Percentiles rank a stretch among this genome's conserved stretches.
Evolutionary conservation across 2,888 invertebrate genomes (phyloP).

Genomic region (Autographa pulchrina): DNA sequence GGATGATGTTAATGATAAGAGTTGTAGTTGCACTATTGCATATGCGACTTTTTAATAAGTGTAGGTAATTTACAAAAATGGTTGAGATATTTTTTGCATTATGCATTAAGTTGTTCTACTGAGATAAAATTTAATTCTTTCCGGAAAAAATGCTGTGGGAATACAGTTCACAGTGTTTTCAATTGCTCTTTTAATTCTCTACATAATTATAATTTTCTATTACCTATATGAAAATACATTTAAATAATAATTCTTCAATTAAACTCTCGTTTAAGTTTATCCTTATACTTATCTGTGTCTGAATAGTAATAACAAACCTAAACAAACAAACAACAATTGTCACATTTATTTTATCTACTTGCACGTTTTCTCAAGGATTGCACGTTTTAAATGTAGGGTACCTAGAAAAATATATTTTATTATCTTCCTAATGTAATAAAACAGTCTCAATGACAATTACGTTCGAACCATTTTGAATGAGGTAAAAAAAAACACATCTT

Average conservation of each 20-base stretch:
- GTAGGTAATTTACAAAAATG: too few species aligned
- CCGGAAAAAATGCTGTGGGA: not conserved
- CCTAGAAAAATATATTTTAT: constrained; percentile 38
- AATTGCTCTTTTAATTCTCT: too few species aligned
- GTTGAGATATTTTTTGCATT: not conserved
- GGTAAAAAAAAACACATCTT: not conserved
- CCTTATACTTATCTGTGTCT: too few species aligned
- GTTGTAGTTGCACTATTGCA: not conserved
- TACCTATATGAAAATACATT: too few species aligned
- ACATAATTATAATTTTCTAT: too few species aligned
- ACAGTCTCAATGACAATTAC: constrained; percentile 30
- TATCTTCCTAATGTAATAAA: constrained; percentile 36
- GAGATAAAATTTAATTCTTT: not conserved
- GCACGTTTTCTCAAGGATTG: constrained; percentile 25
- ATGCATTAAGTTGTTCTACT: not conserved
- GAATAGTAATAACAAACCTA: too few species aligned
- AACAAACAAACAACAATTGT: too few species aligned
- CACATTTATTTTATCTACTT: too few species aligned
- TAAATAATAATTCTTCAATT: too few species aligned
- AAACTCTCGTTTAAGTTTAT: too few species aligned
- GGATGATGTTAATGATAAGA: constrained; percentile 11
- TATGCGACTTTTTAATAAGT: not conserved
- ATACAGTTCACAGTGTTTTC: not conserved
- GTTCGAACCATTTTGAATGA: constrained; percentile 6
- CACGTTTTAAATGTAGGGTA: not conserved